Evolutionary conservation across 2,888 invertebrate species (phyloP).

Genomic region (Tetanocera ferruginea): DNA sequence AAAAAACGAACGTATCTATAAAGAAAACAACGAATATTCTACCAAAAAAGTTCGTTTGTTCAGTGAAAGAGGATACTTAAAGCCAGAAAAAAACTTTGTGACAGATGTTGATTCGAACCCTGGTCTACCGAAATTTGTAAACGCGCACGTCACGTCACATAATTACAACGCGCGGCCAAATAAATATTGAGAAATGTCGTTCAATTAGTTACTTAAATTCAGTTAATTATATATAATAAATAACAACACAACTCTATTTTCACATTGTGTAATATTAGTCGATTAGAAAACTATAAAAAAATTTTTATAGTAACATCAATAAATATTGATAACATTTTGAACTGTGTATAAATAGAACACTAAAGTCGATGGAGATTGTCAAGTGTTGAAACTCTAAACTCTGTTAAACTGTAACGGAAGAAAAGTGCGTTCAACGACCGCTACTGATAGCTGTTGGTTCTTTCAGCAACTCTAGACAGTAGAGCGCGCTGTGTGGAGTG

Average conservation of each 20-base stretch:
- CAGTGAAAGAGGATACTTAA: no score
- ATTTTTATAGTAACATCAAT: background rate
- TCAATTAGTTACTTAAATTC: background rate
- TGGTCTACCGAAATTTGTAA: no score
- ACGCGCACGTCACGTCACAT: no score
- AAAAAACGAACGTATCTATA: no score
- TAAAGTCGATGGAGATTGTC: background rate
- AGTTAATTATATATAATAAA: background rate
- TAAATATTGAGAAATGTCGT: no score
- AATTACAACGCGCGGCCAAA: no score
- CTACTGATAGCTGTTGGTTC: slow-evolving; percentile 12
- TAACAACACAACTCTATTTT: background rate
- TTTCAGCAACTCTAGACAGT: background rate
- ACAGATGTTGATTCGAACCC: no score
- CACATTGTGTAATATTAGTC: slow-evolving; percentile 6
- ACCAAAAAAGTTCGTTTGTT: no score
- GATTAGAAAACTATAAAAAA: slow-evolving; percentile 7
- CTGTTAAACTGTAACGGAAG: background rate
- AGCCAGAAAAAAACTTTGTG: no score
- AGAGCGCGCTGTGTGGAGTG: no score
- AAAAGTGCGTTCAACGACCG: slow-evolving; percentile 6
- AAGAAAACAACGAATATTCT: no score
- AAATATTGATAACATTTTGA: slow-evolving; percentile 32
- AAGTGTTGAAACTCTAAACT: slow-evolving; percentile 13
- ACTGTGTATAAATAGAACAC: slow-evolving; percentile 2